phyloP scores from a whole-genome alignment of 2,113 vertebrate species.

The Marcusenius ussheri region DNA sequence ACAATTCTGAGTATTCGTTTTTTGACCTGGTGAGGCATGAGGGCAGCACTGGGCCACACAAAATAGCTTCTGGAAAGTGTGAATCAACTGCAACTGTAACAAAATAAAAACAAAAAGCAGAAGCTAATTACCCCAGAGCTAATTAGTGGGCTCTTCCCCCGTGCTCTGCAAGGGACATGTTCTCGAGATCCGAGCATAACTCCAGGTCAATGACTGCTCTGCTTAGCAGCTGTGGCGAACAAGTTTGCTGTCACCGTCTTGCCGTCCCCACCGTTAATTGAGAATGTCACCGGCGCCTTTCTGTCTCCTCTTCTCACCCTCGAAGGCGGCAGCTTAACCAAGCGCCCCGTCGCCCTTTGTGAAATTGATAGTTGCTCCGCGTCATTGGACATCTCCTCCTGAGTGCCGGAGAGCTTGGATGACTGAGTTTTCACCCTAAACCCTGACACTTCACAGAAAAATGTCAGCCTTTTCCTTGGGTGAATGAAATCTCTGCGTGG shows the following conservation, averaged over 20 bases:
- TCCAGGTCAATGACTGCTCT: constrained; percentile 35
- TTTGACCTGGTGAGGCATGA: background rate
- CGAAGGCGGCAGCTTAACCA: background rate
- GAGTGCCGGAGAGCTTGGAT: background rate
- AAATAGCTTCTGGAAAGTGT: background rate
- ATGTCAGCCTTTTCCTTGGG: background rate
- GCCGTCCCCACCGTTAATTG: constrained; percentile 30
- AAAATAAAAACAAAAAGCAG: constrained; percentile 18
- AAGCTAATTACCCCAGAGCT: constrained; percentile 17
- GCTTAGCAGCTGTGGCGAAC: constrained; percentile 31
- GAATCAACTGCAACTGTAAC: constrained; percentile 14
- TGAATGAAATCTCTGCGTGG: background rate
- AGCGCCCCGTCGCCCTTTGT: background rate
- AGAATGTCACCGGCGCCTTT: constrained; percentile 22
- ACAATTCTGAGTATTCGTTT: background rate
- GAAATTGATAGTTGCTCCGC: background rate
- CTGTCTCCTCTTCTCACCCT: background rate
- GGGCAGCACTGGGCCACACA: background rate
- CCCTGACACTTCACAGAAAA: background rate
- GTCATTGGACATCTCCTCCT: background rate
- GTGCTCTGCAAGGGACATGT: constrained; percentile 30
- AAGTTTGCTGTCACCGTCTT: constrained; percentile 29
- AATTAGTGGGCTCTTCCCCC: constrained; percentile 29
- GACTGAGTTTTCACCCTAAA: background rate
- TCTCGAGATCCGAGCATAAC: constrained; percentile 31